Evolutionary conservation across 2,113 vertebrate genomes (phyloP).

Genomic region (Talpa occidentalis): DNA sequence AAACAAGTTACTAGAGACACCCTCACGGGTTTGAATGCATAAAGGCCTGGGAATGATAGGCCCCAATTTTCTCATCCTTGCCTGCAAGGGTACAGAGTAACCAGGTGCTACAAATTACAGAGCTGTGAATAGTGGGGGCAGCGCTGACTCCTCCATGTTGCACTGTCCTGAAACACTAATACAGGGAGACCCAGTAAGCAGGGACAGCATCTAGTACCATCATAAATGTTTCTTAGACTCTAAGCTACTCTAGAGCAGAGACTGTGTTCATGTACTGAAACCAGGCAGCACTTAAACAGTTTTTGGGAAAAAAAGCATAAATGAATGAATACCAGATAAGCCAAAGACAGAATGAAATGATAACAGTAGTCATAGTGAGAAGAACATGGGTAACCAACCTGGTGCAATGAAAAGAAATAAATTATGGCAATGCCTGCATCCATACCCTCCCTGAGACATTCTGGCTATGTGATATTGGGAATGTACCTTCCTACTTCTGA

Average conservation of each 20-base stretch:
- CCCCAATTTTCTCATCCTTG: neutral
- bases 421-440: neutral
- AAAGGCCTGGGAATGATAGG: neutral
- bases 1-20: neutral
- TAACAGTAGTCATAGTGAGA: neutral
- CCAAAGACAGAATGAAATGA: neutral
- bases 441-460: rapidly evolving
- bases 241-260: neutral
- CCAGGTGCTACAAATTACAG: neutral
- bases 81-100: neutral
- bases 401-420: neutral
- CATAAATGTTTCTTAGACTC: neutral
- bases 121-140: neutral
- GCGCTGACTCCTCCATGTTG: neutral
- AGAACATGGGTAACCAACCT: neutral
- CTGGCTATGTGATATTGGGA: neutral
- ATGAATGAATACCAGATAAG: neutral
- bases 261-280: neutral
- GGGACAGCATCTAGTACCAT: neutral
- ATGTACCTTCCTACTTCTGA: neutral
- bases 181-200: neutral
- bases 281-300: neutral
- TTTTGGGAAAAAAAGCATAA: neutral
- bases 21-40: neutral
- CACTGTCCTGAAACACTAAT: neutral